Base-by-base conservation (phyloP, 2,113 vertebrate genomes). In the Cebidichthys violaceus region DNA sequence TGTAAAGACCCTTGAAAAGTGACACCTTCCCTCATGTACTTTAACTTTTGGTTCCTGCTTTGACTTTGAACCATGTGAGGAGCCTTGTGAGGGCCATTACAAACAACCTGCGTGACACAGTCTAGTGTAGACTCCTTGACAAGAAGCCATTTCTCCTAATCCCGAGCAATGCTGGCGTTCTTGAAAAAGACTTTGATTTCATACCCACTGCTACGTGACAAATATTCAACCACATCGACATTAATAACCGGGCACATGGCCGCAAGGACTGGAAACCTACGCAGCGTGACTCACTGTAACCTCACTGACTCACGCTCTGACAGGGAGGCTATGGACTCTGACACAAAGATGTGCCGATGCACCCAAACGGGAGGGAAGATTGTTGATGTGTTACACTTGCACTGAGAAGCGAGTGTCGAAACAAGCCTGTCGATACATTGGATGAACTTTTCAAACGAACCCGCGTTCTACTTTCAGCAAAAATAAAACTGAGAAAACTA, bases 271-370 rank as follows among this genome's bases (percentile, higher is more conserved):
- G 64, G 39, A 52, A 55, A 66, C 79, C 83, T 72, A 72, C 79
- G 27, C 81, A 78, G 54, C 31, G 22, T 87, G 85, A 87, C 1
- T 86, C 61, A 85, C 50, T 67, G 69, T 55, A 22, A 55, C 61
- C 29, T 60, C 13, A 17, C 69, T 72, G 83, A 86, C 41, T 91
- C 83, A 77, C 4, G 11, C 45, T 77, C 57, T 59, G 54, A 80
- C 1, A 29, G 9, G 27, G 31, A 75, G 29, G 70, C 50, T 33
- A 29, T 8, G 69, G 57, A 83, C 64, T 75, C 39, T 60, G 70
- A 71, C 52, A 62, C 2, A 5, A 43, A 70, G 65, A 50, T 65
- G 65, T 33, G 59, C 24, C 9, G 17, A 37, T 29, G 52, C 14
- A 50, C 37, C n/a, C 3, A 29, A 65, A 68, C 37, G 33, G 1